Conservation (phyloP, 2,797 vertebrate species). For the Melanotaenia maccullochi region DNA sequence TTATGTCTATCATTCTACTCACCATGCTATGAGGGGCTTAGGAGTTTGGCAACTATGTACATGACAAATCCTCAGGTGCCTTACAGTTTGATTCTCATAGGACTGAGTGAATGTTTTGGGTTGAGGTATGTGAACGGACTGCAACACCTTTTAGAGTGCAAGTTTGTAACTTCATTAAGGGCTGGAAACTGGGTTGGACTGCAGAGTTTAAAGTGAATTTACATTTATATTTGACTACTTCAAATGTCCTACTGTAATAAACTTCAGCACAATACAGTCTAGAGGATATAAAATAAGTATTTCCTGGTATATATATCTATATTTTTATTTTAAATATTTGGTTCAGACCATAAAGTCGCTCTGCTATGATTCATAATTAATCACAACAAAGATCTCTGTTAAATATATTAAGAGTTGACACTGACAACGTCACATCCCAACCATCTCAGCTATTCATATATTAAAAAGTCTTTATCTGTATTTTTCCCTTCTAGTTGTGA, state of each 20-base stretch:
- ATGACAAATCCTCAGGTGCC: slow-evolving; percentile 85
- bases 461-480: slow-evolving; percentile 40
- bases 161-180: slow-evolving; percentile 74
- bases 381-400: neutral
- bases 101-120: slow-evolving; percentile 67
- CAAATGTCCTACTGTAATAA: slow-evolving; percentile 55
- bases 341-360: slow-evolving; percentile 13
- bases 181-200: slow-evolving; percentile 72
- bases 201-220: slow-evolving; percentile 40
- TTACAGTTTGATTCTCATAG: slow-evolving; percentile 77
- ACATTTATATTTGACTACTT: slow-evolving; percentile 51
- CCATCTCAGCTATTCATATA: slow-evolving; percentile 24
- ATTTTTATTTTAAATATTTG: neutral
- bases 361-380: slow-evolving; percentile 22
- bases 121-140: slow-evolving; percentile 49
- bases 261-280: slow-evolving; percentile 72
- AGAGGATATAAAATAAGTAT: slow-evolving; percentile 39
- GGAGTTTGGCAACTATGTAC: slow-evolving; percentile 77
- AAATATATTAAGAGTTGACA: neutral
- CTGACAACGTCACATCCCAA: slow-evolving; percentile 11
- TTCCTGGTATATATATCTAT: slow-evolving; percentile 15
- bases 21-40: slow-evolving; percentile 64
- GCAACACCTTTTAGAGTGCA: slow-evolving; percentile 58
- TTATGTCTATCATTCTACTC: slow-evolving; percentile 39
- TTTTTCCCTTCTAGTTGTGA: slow-evolving; percentile 55